phyloP scores from a whole-genome alignment of 2,888 invertebrate genomes.

The Lepeophtheirus nordmannii region DNA sequence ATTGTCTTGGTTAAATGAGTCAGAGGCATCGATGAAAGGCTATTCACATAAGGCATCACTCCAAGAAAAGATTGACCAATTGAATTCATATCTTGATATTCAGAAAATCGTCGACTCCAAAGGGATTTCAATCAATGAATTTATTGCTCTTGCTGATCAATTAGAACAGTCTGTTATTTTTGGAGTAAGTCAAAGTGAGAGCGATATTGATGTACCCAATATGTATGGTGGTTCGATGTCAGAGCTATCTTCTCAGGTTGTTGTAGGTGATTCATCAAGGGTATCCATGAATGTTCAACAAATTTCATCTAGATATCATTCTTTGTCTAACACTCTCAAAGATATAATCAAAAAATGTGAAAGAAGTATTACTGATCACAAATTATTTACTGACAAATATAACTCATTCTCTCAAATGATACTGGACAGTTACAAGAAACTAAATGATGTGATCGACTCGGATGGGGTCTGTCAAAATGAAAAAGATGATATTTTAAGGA shows the following conservation, averaged over 20 bases:
- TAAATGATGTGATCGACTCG: slow-evolving; percentile 38
- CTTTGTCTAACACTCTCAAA: slow-evolving; percentile 70
- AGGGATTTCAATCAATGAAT: slow-evolving; percentile 50
- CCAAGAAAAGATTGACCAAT: slow-evolving; percentile 76
- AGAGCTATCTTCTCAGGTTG: background rate
- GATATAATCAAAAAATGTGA: slow-evolving; percentile 83
- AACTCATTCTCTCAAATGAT: slow-evolving; percentile 68
- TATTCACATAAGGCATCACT: slow-evolving; percentile 64
- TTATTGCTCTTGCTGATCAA: slow-evolving; percentile 56
- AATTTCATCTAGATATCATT: slow-evolving; percentile 72
- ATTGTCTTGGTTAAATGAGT: slow-evolving; percentile 65
- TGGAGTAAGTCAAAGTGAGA: slow-evolving; percentile 52
- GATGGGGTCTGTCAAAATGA: slow-evolving; percentile 38
- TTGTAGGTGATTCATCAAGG: slow-evolving; percentile 34
- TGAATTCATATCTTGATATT: slow-evolving; percentile 71
- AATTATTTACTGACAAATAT: slow-evolving; percentile 61
- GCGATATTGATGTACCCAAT: slow-evolving; percentile 66
- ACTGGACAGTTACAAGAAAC: slow-evolving; percentile 53
- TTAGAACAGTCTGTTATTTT: slow-evolving; percentile 45
- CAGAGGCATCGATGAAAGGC: slow-evolving; percentile 68
- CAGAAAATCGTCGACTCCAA: slow-evolving; percentile 54
- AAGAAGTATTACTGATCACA: slow-evolving; percentile 66
- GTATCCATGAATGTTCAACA: slow-evolving; percentile 76
- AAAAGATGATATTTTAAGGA: slow-evolving; percentile 48
- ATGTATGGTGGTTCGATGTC: slow-evolving; percentile 52